phyloP scores from a whole-genome alignment of 2,888 invertebrate species.

The Watsonalla cultraria region DNA sequence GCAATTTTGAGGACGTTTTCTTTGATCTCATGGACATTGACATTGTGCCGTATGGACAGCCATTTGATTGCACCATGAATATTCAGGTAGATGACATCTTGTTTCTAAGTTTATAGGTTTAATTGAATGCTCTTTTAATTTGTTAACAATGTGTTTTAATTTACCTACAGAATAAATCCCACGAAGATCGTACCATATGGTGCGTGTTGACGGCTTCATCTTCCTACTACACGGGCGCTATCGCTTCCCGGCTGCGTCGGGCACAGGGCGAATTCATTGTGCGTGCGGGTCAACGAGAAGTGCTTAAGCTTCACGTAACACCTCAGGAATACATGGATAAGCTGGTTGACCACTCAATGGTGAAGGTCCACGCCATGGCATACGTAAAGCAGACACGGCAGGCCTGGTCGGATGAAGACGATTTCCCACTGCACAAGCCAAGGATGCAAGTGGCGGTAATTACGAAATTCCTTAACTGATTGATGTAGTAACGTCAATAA shows the following conservation, averaged over 20 bases:
- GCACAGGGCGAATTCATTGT: slow-evolving; percentile 80
- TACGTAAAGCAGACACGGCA: slow-evolving; percentile 85
- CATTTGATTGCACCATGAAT: slow-evolving; percentile 82
- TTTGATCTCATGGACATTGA: slow-evolving; percentile 84
- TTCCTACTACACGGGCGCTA: slow-evolving; percentile 84
- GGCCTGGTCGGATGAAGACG: slow-evolving; percentile 86
- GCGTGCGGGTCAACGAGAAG: slow-evolving; percentile 81
- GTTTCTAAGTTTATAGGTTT: background rate
- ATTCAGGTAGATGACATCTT: slow-evolving; percentile 65
- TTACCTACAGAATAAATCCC: slow-evolving; percentile 76
- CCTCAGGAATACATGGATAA: slow-evolving; percentile 84
- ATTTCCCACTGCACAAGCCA: slow-evolving; percentile 84
- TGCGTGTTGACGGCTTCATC: slow-evolving; percentile 81
- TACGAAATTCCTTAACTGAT: slow-evolving; percentile 2
- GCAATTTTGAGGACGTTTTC: slow-evolving; percentile 80
- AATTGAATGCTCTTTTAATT: background rate
- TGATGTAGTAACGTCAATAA: too few species aligned
- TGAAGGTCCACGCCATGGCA: slow-evolving; percentile 86
- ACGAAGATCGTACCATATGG: slow-evolving; percentile 80
- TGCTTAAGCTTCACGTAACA: slow-evolving; percentile 79
- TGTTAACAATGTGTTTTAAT: slow-evolving; percentile 1
- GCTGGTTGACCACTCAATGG: slow-evolving; percentile 83
- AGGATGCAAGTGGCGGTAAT: slow-evolving; percentile 81
- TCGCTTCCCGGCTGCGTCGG: slow-evolving; percentile 80
- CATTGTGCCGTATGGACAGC: slow-evolving; percentile 81